Evolutionary conservation across 2,797 vertebrate genomes (phyloP).

Genomic region (Pseudocheirus occidentalis): DNA sequence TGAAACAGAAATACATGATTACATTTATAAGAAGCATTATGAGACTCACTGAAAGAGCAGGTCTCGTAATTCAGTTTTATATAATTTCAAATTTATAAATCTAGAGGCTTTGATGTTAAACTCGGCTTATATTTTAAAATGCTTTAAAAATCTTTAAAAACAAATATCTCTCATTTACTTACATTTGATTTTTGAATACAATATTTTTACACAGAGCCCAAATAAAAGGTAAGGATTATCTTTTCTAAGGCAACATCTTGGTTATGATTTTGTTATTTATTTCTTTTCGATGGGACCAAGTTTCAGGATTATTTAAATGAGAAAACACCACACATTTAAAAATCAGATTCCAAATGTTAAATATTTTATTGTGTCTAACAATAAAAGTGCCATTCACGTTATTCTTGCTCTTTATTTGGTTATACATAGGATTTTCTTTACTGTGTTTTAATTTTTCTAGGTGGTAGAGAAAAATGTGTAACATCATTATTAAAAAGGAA

Average conservation of each 20-base stretch:
- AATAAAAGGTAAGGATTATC: accelerated
- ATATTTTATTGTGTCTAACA: accelerated
- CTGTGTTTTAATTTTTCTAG: not conserved
- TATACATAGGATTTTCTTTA: not conserved
- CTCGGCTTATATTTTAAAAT: not conserved
- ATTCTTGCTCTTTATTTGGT: not conserved
- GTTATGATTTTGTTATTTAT: not conserved
- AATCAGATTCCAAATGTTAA: not conserved
- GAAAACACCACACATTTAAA: not conserved
- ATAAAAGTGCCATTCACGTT: accelerated
- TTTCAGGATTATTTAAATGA: accelerated
- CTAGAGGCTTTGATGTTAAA: not conserved
- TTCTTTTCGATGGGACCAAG: not conserved
- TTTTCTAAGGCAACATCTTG: not conserved
- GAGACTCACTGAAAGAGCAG: not conserved
- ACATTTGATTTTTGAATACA: not conserved
- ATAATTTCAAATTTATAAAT: not conserved
- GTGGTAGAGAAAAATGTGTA: not conserved
- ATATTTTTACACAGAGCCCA: not conserved
- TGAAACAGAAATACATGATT: not conserved
- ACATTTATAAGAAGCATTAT: accelerated
- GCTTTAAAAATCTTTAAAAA: not conserved
- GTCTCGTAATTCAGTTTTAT: accelerated
- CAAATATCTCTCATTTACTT: not conserved
- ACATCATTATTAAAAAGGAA: not conserved